phyloP scores from a whole-genome alignment of 2,888 invertebrate species.

The Abrostola triplasia region DNA sequence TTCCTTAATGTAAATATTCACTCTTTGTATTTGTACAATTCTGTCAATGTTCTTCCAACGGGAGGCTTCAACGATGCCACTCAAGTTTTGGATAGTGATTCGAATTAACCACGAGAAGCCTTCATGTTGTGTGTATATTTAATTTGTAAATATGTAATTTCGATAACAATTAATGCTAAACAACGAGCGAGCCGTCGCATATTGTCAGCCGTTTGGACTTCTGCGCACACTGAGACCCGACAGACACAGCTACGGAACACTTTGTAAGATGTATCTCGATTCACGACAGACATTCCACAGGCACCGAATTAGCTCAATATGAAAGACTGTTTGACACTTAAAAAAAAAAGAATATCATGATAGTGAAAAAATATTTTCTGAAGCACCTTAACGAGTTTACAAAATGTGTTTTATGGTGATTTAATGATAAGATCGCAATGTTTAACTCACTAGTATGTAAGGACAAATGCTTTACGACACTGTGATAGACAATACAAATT shows the following conservation, averaged over 20 bases:
- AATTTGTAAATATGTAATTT: conserved; percentile 85
- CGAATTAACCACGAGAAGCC: conserved; percentile 78
- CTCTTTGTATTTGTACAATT: conserved; percentile 50
- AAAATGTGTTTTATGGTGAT: conserved; percentile 85
- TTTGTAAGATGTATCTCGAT: conserved; percentile 66
- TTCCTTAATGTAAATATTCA: conserved; percentile 63
- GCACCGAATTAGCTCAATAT: conserved; percentile 85
- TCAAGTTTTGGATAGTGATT: conserved; percentile 71
- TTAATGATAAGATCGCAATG: conserved; percentile 85
- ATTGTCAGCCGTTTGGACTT: conserved; percentile 81
- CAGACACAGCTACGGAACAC: conserved; percentile 49
- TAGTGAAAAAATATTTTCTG: conserved; percentile 84
- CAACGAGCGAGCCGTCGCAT: conserved; percentile 81
- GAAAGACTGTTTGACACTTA: conserved; percentile 86
- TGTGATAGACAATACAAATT: conserved; percentile 86
- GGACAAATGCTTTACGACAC: conserved; percentile 87
- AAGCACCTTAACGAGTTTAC: conserved; percentile 84
- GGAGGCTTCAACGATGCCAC: conserved; percentile 73
- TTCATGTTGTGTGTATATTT: conserved; percentile 80
- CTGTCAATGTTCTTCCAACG: conserved; percentile 37
- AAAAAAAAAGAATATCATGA: conserved; percentile 77
- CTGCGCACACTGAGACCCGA: conserved; percentile 76
- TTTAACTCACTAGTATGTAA: conserved; percentile 87
- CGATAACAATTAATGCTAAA: conserved; percentile 81
- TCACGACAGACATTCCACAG: conserved; percentile 83